These are phyloP conservation scores for Exaiptasia diaphana DNA, from an alignment of 64 coral and sea anemone species.

Conservation along the genomic window DNA sequence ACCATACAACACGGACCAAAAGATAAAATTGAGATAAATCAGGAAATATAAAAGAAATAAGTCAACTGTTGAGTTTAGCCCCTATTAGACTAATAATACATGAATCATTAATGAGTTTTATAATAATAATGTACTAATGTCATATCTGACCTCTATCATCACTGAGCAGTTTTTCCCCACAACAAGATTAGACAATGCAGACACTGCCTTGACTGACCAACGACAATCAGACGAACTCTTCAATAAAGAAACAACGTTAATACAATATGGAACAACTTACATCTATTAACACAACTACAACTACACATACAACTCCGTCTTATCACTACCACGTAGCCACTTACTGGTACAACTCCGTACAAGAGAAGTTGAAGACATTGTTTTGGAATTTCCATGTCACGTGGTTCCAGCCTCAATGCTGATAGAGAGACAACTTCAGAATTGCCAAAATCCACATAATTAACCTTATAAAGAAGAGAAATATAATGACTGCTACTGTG, in stretches of 20 bases:
- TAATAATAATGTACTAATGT: too few species aligned
- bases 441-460: conserved; percentile 85
- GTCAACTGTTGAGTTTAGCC: too few species aligned
- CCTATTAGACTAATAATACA: too few species aligned
- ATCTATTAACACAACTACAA: neutral
- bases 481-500: neutral
- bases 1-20: too few species aligned
- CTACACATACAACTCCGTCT: neutral
- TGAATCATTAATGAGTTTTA: too few species aligned
- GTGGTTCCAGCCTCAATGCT: conserved; percentile 40
- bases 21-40: too few species aligned
- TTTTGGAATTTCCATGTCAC: conserved; percentile 58
- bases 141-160: conserved; percentile 64
- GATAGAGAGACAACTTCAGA: conserved; percentile 66
- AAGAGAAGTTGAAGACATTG: conserved; percentile 77
- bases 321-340: neutral
- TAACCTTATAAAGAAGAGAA: conserved; percentile 49
- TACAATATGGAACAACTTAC: neutral
- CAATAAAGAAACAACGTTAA: neutral
- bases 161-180: conserved; percentile 66
- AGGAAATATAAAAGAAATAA: too few species aligned
- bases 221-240: neutral
- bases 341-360: conserved; percentile 64
- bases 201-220: conserved; percentile 58
- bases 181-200: conserved; percentile 29